Conservation (phyloP, 1,140 invertebrate species). For the Drosophila arawakana region DNA sequence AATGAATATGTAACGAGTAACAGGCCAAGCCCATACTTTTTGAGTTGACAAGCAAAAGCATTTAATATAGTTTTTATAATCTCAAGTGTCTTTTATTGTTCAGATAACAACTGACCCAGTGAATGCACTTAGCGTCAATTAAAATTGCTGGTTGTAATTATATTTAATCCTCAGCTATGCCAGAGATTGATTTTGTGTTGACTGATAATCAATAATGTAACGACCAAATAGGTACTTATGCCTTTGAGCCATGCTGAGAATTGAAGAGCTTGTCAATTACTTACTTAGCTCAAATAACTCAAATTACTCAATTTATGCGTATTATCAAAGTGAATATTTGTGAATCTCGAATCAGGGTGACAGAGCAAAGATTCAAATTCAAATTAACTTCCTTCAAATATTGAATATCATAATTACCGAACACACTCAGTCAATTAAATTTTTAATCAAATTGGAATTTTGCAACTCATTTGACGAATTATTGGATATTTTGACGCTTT, state of each 20-base stretch:
- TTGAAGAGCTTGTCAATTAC: constrained; percentile 29
- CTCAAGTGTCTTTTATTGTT: constrained; percentile 66
- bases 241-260: constrained; percentile 1
- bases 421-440: constrained; percentile 2
- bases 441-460: neutral
- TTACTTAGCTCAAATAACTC: constrained; percentile 21
- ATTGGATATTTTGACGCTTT: neutral
- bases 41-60: constrained; percentile 40
- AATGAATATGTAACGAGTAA: constrained; percentile 56
- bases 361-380: constrained; percentile 21
- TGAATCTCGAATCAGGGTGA: constrained; percentile 15
- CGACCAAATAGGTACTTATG: constrained; percentile 14
- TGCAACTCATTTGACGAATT: constrained; percentile 5
- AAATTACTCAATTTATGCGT: constrained; percentile 29
- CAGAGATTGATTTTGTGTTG: neutral
- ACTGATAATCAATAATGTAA: constrained; percentile 12
- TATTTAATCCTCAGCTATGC: constrained; percentile 8
- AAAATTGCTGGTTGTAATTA: constrained; percentile 57
- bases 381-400: constrained; percentile 23
- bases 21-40: neutral
- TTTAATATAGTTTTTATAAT: constrained; percentile 74
- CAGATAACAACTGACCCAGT: constrained; percentile 1
- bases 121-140: constrained; percentile 42
- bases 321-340: constrained; percentile 10
- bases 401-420: constrained; percentile 23